phyloP scores from a whole-genome alignment of 2,113 vertebrate genomes.

The Odocoileus virginianus region DNA sequence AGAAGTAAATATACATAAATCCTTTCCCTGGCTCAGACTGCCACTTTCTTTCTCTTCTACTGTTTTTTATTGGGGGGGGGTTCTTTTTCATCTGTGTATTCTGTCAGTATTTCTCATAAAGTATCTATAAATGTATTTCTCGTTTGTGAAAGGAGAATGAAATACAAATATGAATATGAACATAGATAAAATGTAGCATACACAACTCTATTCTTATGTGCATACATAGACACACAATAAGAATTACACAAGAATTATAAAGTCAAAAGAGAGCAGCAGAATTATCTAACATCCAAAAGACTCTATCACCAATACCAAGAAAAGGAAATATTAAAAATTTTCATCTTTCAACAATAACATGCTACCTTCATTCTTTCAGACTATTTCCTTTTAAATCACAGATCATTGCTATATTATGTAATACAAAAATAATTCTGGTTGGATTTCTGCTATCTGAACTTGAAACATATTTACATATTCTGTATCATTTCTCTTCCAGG shows the following conservation, averaged over 20 bases:
- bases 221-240: not conserved
- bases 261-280: not conserved
- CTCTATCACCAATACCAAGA: not conserved
- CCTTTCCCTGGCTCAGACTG: not conserved
- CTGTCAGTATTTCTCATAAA: not conserved
- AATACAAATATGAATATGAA: not conserved
- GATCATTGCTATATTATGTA: not conserved
- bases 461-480: not conserved
- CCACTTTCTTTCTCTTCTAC: not conserved
- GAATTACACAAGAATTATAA: not conserved
- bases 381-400: not conserved
- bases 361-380: not conserved
- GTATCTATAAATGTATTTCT: not conserved
- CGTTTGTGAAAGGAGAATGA: not conserved
- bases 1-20: not conserved
- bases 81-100: not conserved
- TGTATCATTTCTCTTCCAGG: not conserved
- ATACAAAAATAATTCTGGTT: not conserved
- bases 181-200: not conserved
- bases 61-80: not conserved
- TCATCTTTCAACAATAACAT: not conserved
- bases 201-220: not conserved
- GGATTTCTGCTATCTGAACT: not conserved
- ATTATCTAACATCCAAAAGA: not conserved
- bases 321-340: not conserved